Evolutionary conservation across 1,140 invertebrate genomes (phyloP), one percentile per base, ranked within the genome.

Genomic region (Cardiocondyla obscurior): DNA sequence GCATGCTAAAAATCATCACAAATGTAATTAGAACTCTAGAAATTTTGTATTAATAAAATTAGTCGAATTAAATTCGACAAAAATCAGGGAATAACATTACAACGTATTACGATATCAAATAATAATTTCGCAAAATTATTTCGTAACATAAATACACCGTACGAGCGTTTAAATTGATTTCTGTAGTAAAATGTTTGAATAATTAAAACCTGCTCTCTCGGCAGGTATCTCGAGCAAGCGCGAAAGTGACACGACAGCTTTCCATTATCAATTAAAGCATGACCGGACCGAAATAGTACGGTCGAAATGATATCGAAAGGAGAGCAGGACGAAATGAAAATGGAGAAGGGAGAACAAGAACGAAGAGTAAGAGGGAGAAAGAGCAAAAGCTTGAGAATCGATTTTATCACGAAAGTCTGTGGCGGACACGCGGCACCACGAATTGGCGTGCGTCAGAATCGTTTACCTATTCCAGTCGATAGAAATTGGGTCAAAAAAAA

Each of bases 361-460:
- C 14, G 3, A 19, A 6, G 1, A 2, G 4, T 39, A 73, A 4
- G 16, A 10, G 7, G 6, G 30, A 79, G 39, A 76, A 64, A 51
- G 73, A 69, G 30, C 44, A 16, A 53, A 39, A 25, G 60, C 33
- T 46, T 19, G 22, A 22, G 10, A 77, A 79, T 81, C 55, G 67
- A 81, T 81, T 81, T 72, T 57, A 81, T 81, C 69, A 57, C 58
- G 67, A 33, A 81, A 58, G 69, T 81, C 69, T 81, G 69, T 3
- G 67, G 53, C 67, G 51, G 42, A 73, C 55, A 72, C 67, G 53
- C 77, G 65, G 65, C 67, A 57, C 65, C 64, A 49, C 77, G 69
- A 73, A 81, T 81, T 81, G 77, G 77, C 77, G 77, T 81, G 77
- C 77, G 77, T 81, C 77, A 81, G 77, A 81, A 81, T 81, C 77